Percentiles rank a stretch among this genome's conserved stretches.
Conservation (phyloP, 2,797 vertebrate species). For the Epinephelus malabaricus region DNA sequence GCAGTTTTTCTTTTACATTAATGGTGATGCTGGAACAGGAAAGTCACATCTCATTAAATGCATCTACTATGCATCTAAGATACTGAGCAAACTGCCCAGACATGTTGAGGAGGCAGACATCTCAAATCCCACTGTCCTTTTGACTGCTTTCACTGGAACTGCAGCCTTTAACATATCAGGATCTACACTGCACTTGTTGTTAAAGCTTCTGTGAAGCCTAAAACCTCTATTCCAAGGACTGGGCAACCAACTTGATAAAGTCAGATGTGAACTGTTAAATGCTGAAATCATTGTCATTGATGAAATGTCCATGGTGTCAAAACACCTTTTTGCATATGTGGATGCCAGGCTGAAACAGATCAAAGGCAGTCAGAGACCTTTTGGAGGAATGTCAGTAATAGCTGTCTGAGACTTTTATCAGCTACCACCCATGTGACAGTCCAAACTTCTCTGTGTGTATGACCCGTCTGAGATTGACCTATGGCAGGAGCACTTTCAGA, state of each 20-base stretch:
- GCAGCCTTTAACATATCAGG: too few relatives aligned
- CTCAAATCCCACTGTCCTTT: background rate
- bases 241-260: too few relatives aligned
- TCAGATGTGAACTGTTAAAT: too few relatives aligned
- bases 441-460: background rate
- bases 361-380: background rate
- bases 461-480: background rate
- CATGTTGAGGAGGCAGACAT: background rate
- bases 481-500: background rate
- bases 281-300: too few relatives aligned
- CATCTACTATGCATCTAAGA: background rate
- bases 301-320: too few relatives aligned
- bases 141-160: too few relatives aligned
- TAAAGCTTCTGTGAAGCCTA: too few relatives aligned
- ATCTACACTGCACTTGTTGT: too few relatives aligned
- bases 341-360: background rate
- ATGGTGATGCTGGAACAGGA: constrained; percentile 2
- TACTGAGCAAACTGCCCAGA: background rate
- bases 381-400: background rate
- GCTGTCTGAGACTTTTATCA: background rate
- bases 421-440: background rate
- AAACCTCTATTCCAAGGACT: too few relatives aligned
- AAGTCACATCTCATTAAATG: background rate
- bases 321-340: background rate
- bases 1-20: background rate